Conservation (phyloP, 2,113 vertebrate species). For the Clinocottus analis region DNA sequence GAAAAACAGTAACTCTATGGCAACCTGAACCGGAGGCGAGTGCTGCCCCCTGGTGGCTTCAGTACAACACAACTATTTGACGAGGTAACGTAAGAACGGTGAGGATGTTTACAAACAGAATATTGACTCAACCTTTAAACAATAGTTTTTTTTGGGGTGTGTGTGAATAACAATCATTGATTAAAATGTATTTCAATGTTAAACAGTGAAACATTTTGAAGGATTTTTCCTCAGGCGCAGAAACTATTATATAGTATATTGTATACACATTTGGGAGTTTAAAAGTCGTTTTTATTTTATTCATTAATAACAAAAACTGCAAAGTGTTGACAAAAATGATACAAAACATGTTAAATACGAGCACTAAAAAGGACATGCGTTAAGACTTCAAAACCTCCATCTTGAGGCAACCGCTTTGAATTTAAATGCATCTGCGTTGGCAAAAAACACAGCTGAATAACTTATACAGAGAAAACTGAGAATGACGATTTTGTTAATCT, state of each 20-base stretch:
- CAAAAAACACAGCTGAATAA: slow-evolving; percentile 21
- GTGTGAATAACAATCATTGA: not conserved
- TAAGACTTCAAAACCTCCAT: not conserved
- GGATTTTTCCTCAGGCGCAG: not conserved
- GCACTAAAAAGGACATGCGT: not conserved
- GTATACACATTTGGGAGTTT: too few species aligned
- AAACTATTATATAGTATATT: not conserved
- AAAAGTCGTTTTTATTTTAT: slow-evolving; percentile 16
- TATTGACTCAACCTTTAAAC: not conserved
- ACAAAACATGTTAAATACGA: slow-evolving; percentile 5
- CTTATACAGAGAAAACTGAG: not conserved
- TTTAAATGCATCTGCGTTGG: not conserved
- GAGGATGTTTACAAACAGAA: not conserved
- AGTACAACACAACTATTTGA: not conserved
- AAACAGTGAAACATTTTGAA: not conserved
- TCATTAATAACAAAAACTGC: not conserved
- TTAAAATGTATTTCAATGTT: not conserved
- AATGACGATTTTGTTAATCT: not conserved
- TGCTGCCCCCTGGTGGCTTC: slow-evolving; percentile 60
- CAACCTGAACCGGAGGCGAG: not conserved
- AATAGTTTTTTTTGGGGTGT: not conserved
- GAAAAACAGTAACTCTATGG: not conserved
- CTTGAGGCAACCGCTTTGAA: not conserved
- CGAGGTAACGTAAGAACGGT: not conserved
- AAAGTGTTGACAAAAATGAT: not conserved